Base-by-base conservation (phyloP, 2,888 invertebrate species). In the Erannis defoliaria region DNA sequence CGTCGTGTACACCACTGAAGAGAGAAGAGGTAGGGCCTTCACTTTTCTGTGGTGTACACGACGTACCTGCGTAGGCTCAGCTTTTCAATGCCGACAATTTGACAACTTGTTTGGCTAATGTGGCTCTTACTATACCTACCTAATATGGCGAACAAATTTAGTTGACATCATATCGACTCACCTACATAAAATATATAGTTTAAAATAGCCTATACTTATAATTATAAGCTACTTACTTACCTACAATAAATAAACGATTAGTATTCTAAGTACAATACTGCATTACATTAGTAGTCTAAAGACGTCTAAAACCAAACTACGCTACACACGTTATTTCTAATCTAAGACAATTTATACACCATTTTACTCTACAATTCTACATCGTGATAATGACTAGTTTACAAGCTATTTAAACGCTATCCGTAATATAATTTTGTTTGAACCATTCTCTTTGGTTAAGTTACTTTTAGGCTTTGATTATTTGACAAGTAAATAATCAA, bases 261-360 rank as follows among this genome's bases (percentile, higher is more conserved):
- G 8, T 38, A 62, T 59, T 64, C 64, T 70, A 70, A 70, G 67
- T 68, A 70, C 70, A 66, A 59, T 62, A 67, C 62, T 64, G 60
- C 49, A 49, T 59, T 43, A 35, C 42, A 51, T 58, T 56, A 64
- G 40, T 56, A 59, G 19, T 54, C 59, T 60, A 43, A 56, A 33
- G 19, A 6, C 18, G 49, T 57, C 54, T 55, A 54, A 42, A 51
- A 50, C 50, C 48, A 55, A 61, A 42, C 63, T 67, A 67, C 64
- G 43, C 67, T 69, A 69, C 62, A 59, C 61, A 65, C 33, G 19
- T 48, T 37, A 62, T 40, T 63, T 51, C 50, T 65, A 66, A 50
- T 56, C 64, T 61, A 33, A 63, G 59, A 65, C 40, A 66, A 62
- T 62, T 64, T 67, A 59, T 68, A 65, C 64, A 70, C 31, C 55